Percentiles rank a stretch among this genome's conserved stretches.
Evolutionary conservation across 2,888 invertebrate genomes (phyloP).

Genomic region (Schizaphis graminum): DNA sequence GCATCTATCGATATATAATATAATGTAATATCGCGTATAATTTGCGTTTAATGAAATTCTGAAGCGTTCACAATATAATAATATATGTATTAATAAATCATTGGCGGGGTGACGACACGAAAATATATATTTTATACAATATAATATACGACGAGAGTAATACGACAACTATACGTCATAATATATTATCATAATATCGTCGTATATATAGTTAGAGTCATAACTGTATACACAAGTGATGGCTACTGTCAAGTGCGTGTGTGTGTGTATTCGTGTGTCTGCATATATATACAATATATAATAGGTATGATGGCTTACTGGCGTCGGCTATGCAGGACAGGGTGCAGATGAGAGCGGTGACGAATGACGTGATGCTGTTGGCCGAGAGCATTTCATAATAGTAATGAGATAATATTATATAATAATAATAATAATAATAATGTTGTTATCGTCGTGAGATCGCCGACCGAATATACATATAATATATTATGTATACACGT

Average conservation of each 20-base stretch:
- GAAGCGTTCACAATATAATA: not conserved
- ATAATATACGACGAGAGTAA: too few relatives aligned
- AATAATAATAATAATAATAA: not conserved
- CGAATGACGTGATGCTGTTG: conserved; percentile 56
- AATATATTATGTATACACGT: too few relatives aligned
- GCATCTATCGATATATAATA: not conserved
- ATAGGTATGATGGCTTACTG: conserved; percentile 20
- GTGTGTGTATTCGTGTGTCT: not conserved
- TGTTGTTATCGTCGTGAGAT: not conserved
- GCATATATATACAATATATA: not conserved
- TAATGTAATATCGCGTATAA: not conserved
- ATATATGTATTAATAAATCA: not conserved
- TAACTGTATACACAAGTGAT: too few relatives aligned
- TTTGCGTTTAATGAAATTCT: not conserved
- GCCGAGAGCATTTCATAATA: conserved; percentile 63
- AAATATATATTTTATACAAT: too few relatives aligned
- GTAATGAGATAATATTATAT: too few relatives aligned
- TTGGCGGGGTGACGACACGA: not conserved
- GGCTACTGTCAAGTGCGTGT: too few relatives aligned
- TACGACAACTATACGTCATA: too few relatives aligned
- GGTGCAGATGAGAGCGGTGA: conserved; percentile 54
- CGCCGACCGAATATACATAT: not conserved
- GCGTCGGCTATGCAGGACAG: conserved; percentile 59
- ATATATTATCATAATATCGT: too few relatives aligned
- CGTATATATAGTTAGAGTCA: not conserved